phyloP scores from a whole-genome alignment of 1,140 invertebrate species.

The Carposina sasakii region DNA sequence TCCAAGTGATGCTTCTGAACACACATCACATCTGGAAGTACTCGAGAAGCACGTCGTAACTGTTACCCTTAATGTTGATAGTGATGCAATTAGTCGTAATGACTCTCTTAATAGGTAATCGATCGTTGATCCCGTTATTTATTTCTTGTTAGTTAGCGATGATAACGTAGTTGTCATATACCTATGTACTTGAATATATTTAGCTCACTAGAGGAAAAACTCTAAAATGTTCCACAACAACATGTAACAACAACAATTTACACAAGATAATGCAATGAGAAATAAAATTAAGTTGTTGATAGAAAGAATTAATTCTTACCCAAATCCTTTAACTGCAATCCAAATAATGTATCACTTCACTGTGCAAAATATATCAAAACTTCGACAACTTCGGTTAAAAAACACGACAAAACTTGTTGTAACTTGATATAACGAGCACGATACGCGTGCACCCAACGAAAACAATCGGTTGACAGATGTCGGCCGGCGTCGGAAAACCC shows the following conservation, averaged over 20 bases:
- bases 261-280: constrained; percentile 23
- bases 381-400: constrained; percentile 38
- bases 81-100: constrained; percentile 4
- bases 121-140: no score
- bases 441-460: constrained; percentile 59
- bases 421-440: constrained; percentile 52
- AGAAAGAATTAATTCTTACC: constrained; percentile 37
- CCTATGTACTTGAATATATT: no score
- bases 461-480: constrained; percentile 60
- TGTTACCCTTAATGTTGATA: neutral
- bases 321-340: constrained; percentile 53
- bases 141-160: no score
- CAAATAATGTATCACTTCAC: constrained; percentile 47
- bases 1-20: no score
- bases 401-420: constrained; percentile 55
- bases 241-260: no score
- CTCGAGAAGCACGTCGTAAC: neutral
- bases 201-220: no score
- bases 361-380: constrained; percentile 35
- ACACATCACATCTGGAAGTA: neutral
- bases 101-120: no score
- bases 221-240: no score
- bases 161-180: no score
- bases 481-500: constrained; percentile 60
- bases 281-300: constrained; percentile 22